Percentiles rank a stretch among this genome's conserved stretches.
These are phyloP conservation scores for Troides aeacus DNA, from an alignment of 2,888 invertebrate species.

Conservation along the genomic window DNA sequence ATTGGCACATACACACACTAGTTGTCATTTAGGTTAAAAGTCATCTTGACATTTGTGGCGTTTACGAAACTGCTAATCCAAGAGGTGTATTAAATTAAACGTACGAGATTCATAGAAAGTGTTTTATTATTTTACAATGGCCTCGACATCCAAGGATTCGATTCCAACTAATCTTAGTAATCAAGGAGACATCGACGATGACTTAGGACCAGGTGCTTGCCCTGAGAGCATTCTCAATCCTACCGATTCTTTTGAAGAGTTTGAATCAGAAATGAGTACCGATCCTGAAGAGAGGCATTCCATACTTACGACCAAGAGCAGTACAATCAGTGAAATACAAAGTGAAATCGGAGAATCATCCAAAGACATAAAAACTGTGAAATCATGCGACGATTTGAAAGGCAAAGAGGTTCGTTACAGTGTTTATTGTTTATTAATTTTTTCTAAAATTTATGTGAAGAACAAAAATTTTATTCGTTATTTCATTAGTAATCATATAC, in stretches of 20 bases:
- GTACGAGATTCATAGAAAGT: slow-evolving; percentile 27
- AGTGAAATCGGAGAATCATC: slow-evolving; percentile 71
- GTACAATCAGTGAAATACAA: slow-evolving; percentile 81
- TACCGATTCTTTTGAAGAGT: slow-evolving; percentile 85
- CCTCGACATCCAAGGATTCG: slow-evolving; percentile 64
- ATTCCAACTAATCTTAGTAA: slow-evolving; percentile 38
- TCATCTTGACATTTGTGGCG: slow-evolving; percentile 16
- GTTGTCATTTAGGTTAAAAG: background rate
- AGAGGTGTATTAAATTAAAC: slow-evolving; percentile 8
- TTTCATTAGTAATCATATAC: too few species aligned
- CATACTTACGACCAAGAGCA: slow-evolving; percentile 75
- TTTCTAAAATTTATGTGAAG: too few species aligned
- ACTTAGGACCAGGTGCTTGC: slow-evolving; percentile 71
- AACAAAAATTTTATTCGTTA: too few species aligned
- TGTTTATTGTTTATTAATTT: background rate
- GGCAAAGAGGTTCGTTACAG: slow-evolving; percentile 58
- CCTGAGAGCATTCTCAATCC: slow-evolving; percentile 85
- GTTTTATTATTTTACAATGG: slow-evolving; percentile 47
- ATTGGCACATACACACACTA: background rate
- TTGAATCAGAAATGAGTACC: slow-evolving; percentile 83
- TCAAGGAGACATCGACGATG: slow-evolving; percentile 49
- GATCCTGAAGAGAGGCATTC: slow-evolving; percentile 80
- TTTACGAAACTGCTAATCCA: slow-evolving; percentile 15
- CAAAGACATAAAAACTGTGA: slow-evolving; percentile 55
- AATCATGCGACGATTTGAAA: slow-evolving; percentile 66